Conservation (phyloP, 2,113 vertebrate genomes). For the Corythaeola cristata region DNA sequence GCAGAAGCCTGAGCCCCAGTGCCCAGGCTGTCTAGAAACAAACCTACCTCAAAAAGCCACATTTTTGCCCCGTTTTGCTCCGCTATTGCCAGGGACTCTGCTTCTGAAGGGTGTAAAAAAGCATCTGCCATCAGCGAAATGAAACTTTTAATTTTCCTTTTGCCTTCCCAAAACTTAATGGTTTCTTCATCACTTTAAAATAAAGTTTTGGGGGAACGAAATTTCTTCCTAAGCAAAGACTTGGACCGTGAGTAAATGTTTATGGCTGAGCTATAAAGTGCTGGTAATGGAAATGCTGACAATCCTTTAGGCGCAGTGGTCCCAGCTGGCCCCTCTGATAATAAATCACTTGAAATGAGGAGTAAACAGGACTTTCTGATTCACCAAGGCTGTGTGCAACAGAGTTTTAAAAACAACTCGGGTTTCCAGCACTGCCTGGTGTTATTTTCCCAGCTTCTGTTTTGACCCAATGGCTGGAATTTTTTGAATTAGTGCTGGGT, state of each 20-base stretch:
- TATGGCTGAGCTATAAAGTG: not conserved
- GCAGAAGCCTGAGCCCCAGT: not conserved
- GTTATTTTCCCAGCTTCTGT: not conserved
- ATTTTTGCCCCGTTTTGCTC: not conserved
- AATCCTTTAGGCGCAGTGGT: not conserved
- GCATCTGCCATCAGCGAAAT: not conserved
- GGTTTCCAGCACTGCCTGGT: not conserved
- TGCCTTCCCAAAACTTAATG: not conserved
- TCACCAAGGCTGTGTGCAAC: not conserved
- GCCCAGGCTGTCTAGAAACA: not conserved
- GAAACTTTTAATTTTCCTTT: not conserved
- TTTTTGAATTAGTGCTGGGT: not conserved
- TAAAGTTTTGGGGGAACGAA: not conserved
- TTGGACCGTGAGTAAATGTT: not conserved
- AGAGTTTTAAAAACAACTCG: not conserved
- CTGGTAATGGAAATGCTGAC: not conserved
- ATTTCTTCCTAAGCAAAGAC: not conserved
- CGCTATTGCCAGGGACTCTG: accelerated
- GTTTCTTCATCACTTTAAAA: not conserved
- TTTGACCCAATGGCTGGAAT: not conserved
- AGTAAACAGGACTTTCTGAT: not conserved
- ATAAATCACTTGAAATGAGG: not conserved
- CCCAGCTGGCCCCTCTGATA: conserved; percentile 3
- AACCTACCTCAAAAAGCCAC: not conserved
- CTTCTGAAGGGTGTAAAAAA: not conserved